Conservation (phyloP, 2,888 invertebrate genomes). For the Rotaria macrura region DNA sequence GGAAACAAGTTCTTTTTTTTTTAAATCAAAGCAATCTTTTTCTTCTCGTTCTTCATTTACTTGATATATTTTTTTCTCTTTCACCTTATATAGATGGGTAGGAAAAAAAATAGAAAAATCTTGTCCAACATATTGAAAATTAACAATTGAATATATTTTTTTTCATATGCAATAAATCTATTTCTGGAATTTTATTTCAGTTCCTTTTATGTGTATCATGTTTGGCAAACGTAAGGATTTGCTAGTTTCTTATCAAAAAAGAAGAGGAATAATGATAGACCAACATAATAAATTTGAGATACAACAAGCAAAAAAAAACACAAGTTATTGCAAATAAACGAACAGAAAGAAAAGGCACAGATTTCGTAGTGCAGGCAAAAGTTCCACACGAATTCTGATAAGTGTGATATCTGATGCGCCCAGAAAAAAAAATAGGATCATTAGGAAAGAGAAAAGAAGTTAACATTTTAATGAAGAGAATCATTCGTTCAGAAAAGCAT, state of each 20-base stretch:
- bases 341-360: neutral
- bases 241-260: neutral
- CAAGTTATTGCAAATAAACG: neutral
- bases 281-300: neutral
- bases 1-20: too few species aligned
- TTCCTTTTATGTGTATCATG: neutral
- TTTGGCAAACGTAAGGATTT: neutral
- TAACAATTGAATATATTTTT: neutral
- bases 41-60: neutral
- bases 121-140: neutral
- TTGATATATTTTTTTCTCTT: neutral
- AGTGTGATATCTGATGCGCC: neutral
- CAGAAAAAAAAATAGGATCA: neutral
- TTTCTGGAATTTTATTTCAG: neutral
- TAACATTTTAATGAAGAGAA: constrained; percentile 2
- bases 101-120: neutral
- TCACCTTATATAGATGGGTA: neutral
- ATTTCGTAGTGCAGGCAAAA: neutral
- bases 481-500: neutral
- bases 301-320: constrained; percentile 15
- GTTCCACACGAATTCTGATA: neutral
- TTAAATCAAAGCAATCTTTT: neutral
- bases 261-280: neutral
- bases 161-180: constrained; percentile 7
- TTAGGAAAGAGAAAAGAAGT: neutral